phyloP scores from a whole-genome alignment of 2,888 invertebrate species.

The Tribolium freemani region DNA sequence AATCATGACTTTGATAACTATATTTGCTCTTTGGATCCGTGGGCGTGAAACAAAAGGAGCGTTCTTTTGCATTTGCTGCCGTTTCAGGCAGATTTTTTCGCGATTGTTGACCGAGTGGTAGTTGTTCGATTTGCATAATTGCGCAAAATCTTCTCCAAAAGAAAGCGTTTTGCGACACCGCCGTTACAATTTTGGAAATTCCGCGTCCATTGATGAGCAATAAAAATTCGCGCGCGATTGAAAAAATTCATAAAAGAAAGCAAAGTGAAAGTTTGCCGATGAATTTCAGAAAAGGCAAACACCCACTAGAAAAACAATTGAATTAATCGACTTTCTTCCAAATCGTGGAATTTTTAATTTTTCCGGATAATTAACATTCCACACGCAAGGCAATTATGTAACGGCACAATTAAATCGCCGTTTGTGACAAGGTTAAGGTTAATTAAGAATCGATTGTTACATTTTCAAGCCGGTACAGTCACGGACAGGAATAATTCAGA shows the following conservation, averaged over 20 bases:
- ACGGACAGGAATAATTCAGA: slow-evolving; percentile 4
- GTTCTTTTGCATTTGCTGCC: neutral
- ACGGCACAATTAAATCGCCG: slow-evolving; percentile 21
- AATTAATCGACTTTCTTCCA: slow-evolving; percentile 11
- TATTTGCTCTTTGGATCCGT: neutral
- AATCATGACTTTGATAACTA: neutral
- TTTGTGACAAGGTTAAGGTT: slow-evolving; percentile 32
- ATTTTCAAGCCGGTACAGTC: slow-evolving; percentile 4
- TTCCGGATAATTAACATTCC: slow-evolving; percentile 16
- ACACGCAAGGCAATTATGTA: slow-evolving; percentile 8
- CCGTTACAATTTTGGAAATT: slow-evolving; percentile 13
- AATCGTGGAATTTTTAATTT: slow-evolving; percentile 1
- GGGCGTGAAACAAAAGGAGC: neutral
- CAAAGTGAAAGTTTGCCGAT: slow-evolving; percentile 17
- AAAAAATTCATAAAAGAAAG: slow-evolving; percentile 29
- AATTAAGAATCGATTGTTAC: slow-evolving; percentile 15
- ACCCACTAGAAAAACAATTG: slow-evolving; percentile 21
- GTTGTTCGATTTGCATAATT: slow-evolving; percentile 28
- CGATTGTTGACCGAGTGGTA: neutral
- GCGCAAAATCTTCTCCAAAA: slow-evolving; percentile 18
- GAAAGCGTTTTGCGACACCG: slow-evolving; percentile 6
- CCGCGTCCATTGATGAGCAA: slow-evolving; percentile 12
- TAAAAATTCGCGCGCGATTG: slow-evolving; percentile 14
- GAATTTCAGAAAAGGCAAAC: slow-evolving; percentile 15
- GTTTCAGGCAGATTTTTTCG: neutral